Evolutionary conservation across 2,888 invertebrate species (phyloP), one percentile per base, ranked within the genome.

Genomic region (Hydriomena furcata): DNA sequence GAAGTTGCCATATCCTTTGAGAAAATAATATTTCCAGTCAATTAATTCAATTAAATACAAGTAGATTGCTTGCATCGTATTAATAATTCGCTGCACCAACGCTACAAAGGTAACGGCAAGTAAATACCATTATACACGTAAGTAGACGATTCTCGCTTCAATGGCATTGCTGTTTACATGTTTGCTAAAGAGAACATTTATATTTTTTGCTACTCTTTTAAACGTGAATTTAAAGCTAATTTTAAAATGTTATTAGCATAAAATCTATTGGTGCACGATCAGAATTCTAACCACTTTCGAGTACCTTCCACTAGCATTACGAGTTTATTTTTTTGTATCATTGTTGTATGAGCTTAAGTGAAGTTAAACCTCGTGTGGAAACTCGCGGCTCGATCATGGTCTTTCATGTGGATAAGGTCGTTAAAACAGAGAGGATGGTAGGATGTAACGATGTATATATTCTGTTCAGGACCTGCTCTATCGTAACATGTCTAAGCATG

Each of bases 51-150:
- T 55, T 48, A 37, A 55, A 44, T 46, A 37, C 51, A n/a, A n/a
- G n/a, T n/a, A n/a, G n/a, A 58, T 43, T 56, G 40, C 38, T 44
- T 50, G 41, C 32, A 48, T 49, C 38, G 37, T 40, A 24, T 41
- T 45, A 51, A 52, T 48, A 43, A 45, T 46, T 46, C 46, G 32
- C 37, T 45, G 47, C 49, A 50, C 43, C n/a, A 41, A 37, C 10
- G 44, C 36, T 48, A 50, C 44, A 56, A 56, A 56, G 52, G 55
- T 48, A 60, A 58, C 49, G 37, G 52, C 40, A 38, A 52, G 48
- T 43, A 54, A 61, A 59, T 59, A 59, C 47, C 50, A 41, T 36
- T 50, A n/a, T n/a, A n/a, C n/a, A n/a, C n/a, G n/a, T 17, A 50
- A 54, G 54, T 45, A 54, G 36, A 52, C 56, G 47, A 55, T 56